Conservation (phyloP, 2,113 vertebrate genomes). For the Rostratula benghalensis region DNA sequence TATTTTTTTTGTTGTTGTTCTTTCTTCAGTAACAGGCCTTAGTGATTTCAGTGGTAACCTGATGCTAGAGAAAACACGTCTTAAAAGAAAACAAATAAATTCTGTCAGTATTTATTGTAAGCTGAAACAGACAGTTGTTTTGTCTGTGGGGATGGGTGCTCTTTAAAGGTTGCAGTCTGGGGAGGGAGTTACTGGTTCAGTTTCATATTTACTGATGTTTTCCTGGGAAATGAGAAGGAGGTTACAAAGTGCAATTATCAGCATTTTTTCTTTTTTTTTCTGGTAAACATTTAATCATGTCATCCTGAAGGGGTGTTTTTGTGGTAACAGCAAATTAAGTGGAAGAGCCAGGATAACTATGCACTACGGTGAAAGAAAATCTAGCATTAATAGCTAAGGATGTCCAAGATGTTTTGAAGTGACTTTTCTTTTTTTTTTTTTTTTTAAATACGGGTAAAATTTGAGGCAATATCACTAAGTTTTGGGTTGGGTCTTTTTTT, state of each 20-base stretch:
- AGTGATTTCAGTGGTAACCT: constrained; percentile 60
- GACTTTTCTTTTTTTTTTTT: constrained; percentile 48
- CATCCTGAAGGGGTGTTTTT: constrained; percentile 59
- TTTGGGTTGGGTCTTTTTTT: background rate
- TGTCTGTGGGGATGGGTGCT: constrained; percentile 82
- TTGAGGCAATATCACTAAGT: constrained; percentile 81
- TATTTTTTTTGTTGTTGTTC: constrained; percentile 39
- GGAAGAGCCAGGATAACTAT: constrained; percentile 76
- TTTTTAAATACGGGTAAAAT: constrained; percentile 82
- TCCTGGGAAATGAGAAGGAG: constrained; percentile 72
- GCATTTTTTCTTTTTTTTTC: constrained; percentile 73
- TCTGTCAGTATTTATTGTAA: constrained; percentile 77
- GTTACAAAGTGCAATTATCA: constrained; percentile 98
- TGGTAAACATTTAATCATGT: constrained; percentile 72
- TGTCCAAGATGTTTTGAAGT: constrained; percentile 64
- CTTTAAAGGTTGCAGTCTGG: constrained; percentile 84
- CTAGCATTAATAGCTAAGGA: constrained; percentile 67
- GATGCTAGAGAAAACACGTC: constrained; percentile 64
- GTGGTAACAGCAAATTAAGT: constrained; percentile 70
- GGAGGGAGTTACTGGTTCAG: constrained; percentile 60
- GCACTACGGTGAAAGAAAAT: constrained; percentile 74
- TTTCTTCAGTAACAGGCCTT: constrained; percentile 51
- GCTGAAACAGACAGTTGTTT: constrained; percentile 66
- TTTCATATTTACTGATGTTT: constrained; percentile 71
- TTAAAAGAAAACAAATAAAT: constrained; percentile 61